Evolutionary conservation across 92 coral and sea anemone genomes (phyloP).

Genomic region (Epizoanthus ramosus): DNA sequence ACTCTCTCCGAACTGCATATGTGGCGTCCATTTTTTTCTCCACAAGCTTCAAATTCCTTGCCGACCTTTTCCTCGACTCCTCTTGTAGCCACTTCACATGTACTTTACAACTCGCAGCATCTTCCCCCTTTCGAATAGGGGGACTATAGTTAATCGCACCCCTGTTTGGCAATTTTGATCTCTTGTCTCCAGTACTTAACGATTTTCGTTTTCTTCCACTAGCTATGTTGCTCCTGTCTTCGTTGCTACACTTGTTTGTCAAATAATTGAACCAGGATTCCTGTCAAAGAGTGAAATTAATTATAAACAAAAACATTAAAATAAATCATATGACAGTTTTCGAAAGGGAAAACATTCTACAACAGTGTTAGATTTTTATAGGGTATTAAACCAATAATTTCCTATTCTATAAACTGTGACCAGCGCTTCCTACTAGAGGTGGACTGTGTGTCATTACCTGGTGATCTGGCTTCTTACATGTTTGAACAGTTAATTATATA

Average conservation of each 20-base stretch:
- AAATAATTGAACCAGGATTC: not conserved
- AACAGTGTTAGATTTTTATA: too few species aligned
- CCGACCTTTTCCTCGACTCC: not conserved
- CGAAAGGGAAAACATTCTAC: too few species aligned
- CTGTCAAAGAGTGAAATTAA: not conserved
- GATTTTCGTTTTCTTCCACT: not conserved
- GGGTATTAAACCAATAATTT: too few species aligned
- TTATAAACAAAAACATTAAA: too few species aligned
- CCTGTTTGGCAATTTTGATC: not conserved
- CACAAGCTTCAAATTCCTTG: not conserved
- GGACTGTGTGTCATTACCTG: too few species aligned
- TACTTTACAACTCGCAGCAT: not conserved
- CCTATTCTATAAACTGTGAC: too few species aligned
- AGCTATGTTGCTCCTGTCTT: not conserved
- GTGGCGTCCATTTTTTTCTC: not conserved
- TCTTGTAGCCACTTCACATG: not conserved
- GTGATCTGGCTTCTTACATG: too few species aligned
- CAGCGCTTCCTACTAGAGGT: too few species aligned
- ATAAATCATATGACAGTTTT: too few species aligned
- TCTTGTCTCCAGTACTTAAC: not conserved
- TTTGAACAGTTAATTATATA: too few species aligned
- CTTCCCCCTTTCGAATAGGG: not conserved
- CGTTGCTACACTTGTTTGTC: not conserved
- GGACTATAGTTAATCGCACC: not conserved
- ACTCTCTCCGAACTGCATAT: not conserved